phyloP scores from a whole-genome alignment of 2,888 invertebrate species.

The Micoletzkya japonica region DNA sequence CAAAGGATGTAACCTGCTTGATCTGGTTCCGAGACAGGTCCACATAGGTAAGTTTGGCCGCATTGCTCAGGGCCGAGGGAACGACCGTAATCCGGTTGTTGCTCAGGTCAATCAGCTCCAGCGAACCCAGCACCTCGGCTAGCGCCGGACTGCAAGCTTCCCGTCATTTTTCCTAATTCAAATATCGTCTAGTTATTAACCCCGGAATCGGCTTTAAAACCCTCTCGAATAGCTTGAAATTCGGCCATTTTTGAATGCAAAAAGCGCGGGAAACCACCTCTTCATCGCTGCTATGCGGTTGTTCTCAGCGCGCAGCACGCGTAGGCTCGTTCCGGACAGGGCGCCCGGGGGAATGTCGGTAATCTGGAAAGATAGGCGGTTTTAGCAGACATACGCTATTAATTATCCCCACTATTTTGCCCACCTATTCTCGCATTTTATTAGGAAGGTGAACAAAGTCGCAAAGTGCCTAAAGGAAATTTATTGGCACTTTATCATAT shows the following conservation, averaged over 20 bases:
- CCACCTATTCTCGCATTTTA: too few relatives aligned
- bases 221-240: too few relatives aligned
- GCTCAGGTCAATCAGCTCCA: conserved; percentile 81
- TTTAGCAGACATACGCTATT: too few relatives aligned
- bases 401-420: too few relatives aligned
- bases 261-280: too few relatives aligned
- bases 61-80: conserved; percentile 81
- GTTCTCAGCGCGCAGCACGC: conserved; percentile 48
- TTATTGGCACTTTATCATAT: too few relatives aligned
- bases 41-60: conserved; percentile 76
- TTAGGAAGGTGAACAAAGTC: too few relatives aligned
- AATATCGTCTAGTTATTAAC: neutral
- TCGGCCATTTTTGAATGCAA: too few relatives aligned
- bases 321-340: conserved; percentile 37
- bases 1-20: conserved; percentile 70
- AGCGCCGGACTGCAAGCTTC: neutral
- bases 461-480: too few relatives aligned
- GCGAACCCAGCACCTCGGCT: too few relatives aligned
- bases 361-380: too few relatives aligned
- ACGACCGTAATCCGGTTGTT: conserved; percentile 80
- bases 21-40: conserved; percentile 80
- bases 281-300: conserved; percentile 50
- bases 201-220: too few relatives aligned
- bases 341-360: conserved; percentile 35
- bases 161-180: neutral